A percentile compares a stretch with the other conserved stretches of the same genome.
These are phyloP conservation scores for Drosophila virilis DNA, from an alignment of 1,140 invertebrate species.

Conservation along the genomic window DNA sequence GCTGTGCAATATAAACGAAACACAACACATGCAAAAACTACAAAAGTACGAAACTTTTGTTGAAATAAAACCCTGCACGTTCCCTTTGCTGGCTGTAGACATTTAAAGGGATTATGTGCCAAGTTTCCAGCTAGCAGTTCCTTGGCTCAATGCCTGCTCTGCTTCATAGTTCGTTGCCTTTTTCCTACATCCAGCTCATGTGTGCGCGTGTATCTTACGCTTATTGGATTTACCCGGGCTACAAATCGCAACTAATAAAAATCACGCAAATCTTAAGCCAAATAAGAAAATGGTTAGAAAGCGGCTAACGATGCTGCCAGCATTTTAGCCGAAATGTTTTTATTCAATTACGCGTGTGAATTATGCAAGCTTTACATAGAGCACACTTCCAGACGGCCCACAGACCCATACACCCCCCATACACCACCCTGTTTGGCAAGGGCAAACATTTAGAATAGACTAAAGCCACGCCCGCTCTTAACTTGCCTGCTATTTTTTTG, in stretches of 20 bases:
- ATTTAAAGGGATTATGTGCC: slow-evolving; percentile 64
- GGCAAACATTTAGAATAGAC: slow-evolving; percentile 39
- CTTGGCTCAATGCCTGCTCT: slow-evolving; percentile 46
- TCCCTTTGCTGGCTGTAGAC: slow-evolving; percentile 9
- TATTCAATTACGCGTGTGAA: slow-evolving; percentile 71
- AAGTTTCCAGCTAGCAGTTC: slow-evolving; percentile 49
- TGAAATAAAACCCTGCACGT: slow-evolving; percentile 31
- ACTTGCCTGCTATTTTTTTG: slow-evolving; percentile 19
- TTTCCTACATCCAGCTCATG: slow-evolving; percentile 4
- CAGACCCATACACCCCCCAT: not conserved
- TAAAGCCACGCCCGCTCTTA: slow-evolving; percentile 38
- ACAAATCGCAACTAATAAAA: slow-evolving; percentile 75
- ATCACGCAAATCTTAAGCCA: slow-evolving; percentile 67
- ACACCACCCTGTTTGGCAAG: slow-evolving; percentile 10
- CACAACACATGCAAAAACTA: slow-evolving; percentile 63
- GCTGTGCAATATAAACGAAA: slow-evolving; percentile 45
- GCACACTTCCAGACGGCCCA: slow-evolving; percentile 2
- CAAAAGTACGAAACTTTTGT: slow-evolving; percentile 50
- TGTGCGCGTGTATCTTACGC: slow-evolving; percentile 10
- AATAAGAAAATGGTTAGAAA: slow-evolving; percentile 37
- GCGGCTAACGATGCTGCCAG: slow-evolving; percentile 46
- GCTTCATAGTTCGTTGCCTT: slow-evolving; percentile 26
- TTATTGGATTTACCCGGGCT: slow-evolving; percentile 68
- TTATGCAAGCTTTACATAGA: slow-evolving; percentile 51
- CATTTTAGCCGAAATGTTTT: slow-evolving; percentile 71